Evolutionary conservation across 2,797 vertebrate species (phyloP).

Genomic region (Pterois miles): DNA sequence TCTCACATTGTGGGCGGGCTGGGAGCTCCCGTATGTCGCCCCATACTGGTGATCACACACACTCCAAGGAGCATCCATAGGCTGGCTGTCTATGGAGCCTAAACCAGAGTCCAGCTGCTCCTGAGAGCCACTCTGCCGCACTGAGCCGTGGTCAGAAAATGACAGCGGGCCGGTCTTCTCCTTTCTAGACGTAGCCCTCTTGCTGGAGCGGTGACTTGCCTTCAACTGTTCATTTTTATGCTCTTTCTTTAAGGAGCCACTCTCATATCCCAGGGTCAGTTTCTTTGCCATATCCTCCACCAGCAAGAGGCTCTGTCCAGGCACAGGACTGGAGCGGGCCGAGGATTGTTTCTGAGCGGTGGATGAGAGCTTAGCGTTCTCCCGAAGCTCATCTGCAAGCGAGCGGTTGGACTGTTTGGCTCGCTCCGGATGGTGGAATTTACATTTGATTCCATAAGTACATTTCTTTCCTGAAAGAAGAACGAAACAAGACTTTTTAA

Average conservation of each 20-base stretch:
- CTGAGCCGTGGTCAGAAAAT: slow-evolving; percentile 11
- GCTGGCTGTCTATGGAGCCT: slow-evolving; percentile 78
- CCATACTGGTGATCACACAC: slow-evolving; percentile 44
- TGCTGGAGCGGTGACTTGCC: slow-evolving; percentile 45
- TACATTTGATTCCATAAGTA: slow-evolving; percentile 96
- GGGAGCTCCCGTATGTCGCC: slow-evolving; percentile 12
- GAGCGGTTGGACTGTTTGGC: slow-evolving; percentile 88
- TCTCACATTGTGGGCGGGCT: neutral
- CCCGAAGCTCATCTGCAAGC: slow-evolving; percentile 91
- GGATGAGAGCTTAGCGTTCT: slow-evolving; percentile 87
- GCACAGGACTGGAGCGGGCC: neutral
- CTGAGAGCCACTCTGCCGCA: slow-evolving; percentile 40
- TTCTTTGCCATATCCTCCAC: slow-evolving; percentile 77
- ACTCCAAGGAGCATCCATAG: slow-evolving; percentile 29
- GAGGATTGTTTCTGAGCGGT: slow-evolving; percentile 31
- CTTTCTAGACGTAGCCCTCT: slow-evolving; percentile 54
- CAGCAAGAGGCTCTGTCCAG: slow-evolving; percentile 49
- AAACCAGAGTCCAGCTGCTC: slow-evolving; percentile 82
- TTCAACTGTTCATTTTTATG: slow-evolving; percentile 61
- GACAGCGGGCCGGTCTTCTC: slow-evolving; percentile 42
- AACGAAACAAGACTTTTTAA: neutral
- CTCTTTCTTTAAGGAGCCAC: slow-evolving; percentile 48
- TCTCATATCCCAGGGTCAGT: slow-evolving; percentile 57
- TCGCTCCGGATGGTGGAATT: slow-evolving; percentile 93
- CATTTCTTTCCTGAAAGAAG: slow-evolving; percentile 91